Conservation (phyloP, 2,797 vertebrate genomes). For the Antrozous pallidus region DNA sequence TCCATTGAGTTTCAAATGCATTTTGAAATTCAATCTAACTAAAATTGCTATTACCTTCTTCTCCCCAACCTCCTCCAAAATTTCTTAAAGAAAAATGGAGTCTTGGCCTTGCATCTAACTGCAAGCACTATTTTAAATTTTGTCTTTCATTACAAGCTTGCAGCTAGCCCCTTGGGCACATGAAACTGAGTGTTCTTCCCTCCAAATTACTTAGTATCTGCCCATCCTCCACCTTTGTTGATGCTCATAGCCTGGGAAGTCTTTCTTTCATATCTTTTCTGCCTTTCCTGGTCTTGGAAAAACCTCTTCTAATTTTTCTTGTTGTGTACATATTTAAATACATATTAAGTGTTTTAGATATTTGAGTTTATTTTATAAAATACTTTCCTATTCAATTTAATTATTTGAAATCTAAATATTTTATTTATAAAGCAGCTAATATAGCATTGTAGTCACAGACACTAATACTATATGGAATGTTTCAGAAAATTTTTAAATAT, state of each 20-base stretch:
- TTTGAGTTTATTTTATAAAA: not conserved
- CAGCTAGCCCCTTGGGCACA: not conserved
- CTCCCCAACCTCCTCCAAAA: not conserved
- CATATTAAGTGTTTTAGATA: not conserved
- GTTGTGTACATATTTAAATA: not conserved
- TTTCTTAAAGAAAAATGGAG: not conserved
- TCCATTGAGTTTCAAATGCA: not conserved
- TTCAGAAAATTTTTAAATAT: constrained; percentile 5
- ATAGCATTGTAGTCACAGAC: not conserved
- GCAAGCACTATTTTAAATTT: not conserved
- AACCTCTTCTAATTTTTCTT: not conserved
- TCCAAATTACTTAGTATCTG: not conserved
- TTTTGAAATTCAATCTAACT: not conserved
- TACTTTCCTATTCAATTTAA: not conserved
- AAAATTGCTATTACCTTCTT: not conserved
- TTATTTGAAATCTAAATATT: not conserved
- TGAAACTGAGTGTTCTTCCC: not conserved
- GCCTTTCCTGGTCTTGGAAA: not conserved
- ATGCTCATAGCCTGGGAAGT: not conserved
- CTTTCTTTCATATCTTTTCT: not conserved
- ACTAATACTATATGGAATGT: not conserved
- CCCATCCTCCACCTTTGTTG: not conserved
- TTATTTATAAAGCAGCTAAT: not conserved
- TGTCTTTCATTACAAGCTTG: not conserved
- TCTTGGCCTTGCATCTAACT: not conserved